Evolutionary conservation across 2,888 invertebrate genomes (phyloP).

Genomic region (Oithona nana): DNA sequence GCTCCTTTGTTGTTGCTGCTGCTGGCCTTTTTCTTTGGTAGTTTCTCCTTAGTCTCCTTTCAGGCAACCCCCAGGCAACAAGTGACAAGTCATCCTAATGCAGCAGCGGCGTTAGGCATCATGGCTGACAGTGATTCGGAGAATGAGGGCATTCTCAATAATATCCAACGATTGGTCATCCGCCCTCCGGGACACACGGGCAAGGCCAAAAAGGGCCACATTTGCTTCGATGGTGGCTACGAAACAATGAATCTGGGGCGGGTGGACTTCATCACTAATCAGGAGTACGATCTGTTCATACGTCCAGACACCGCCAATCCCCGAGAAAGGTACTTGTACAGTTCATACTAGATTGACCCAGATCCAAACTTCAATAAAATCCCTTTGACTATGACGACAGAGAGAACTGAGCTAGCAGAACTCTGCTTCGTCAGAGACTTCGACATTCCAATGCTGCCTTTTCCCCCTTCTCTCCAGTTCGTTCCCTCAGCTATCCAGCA

Average conservation of each 20-base stretch:
- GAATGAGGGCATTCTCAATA: constrained; percentile 78
- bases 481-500: too few relatives aligned
- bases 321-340: constrained; percentile 28
- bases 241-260: constrained; percentile 89
- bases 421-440: too few relatives aligned
- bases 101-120: not conserved
- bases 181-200: constrained; percentile 79
- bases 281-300: constrained; percentile 87
- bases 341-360: too few relatives aligned
- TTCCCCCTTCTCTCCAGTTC: too few relatives aligned
- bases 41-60: too few relatives aligned
- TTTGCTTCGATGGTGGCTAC: constrained; percentile 94
- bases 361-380: not conserved
- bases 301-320: constrained; percentile 92
- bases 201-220: constrained; percentile 82
- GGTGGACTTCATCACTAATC: constrained; percentile 76
- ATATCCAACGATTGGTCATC: constrained; percentile 68
- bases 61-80: too few relatives aligned
- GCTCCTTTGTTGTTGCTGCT: too few relatives aligned
- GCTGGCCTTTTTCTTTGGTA: too few relatives aligned
- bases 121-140: constrained; percentile 44
- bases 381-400: too few relatives aligned
- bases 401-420: too few relatives aligned
- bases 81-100: too few relatives aligned
- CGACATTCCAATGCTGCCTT: too few relatives aligned